Conservation (phyloP, 2,888 invertebrate genomes). For the Rhagonycha lutea region DNA sequence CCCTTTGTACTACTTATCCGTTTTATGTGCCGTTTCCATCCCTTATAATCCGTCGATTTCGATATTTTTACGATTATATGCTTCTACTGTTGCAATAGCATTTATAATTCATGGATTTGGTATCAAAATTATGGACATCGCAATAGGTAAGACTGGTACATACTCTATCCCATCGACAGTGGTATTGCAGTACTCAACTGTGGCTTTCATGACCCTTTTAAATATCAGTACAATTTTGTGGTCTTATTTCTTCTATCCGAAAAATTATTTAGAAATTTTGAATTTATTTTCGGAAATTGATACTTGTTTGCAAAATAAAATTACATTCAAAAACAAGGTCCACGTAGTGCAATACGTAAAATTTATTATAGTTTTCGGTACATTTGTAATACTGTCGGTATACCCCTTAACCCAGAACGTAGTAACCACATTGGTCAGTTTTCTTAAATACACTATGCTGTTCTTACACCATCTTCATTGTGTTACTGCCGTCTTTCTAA, state of each 20-base stretch:
- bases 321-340: neutral
- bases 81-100: neutral
- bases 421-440: no score
- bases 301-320: neutral
- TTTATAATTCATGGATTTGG: neutral
- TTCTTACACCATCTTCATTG: neutral
- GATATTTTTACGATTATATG: neutral
- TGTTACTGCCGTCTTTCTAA: neutral
- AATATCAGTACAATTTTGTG: neutral
- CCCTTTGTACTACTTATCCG: neutral
- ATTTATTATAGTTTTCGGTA: neutral
- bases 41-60: neutral
- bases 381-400: accelerated
- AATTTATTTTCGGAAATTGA: neutral
- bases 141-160: neutral
- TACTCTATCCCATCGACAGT: neutral
- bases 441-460: no score
- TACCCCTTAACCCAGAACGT: neutral
- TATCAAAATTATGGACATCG: neutral
- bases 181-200: neutral
- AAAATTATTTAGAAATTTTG: neutral
- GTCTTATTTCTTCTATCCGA: no score
- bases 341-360: neutral
- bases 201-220: neutral
- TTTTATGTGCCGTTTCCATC: neutral